Evolutionary conservation across 2,797 vertebrate species (phyloP), one percentile per base, ranked within the genome.

Genomic region (Danio tinwini): DNA sequence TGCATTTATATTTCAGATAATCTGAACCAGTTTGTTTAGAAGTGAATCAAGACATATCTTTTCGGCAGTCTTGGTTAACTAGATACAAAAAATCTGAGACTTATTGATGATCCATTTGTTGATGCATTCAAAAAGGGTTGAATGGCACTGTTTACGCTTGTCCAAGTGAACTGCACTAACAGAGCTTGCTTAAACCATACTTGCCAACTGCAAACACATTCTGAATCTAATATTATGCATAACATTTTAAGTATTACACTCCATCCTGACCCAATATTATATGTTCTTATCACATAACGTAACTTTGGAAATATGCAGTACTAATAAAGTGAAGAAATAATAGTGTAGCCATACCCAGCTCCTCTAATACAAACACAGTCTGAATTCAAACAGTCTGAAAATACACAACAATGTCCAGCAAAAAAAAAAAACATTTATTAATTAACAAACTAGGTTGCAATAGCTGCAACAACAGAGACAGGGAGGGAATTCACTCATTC

Each of bases 381-480:
- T 39, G 63, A 56, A 52, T 79, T 59, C 52, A 40, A 61, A 55
- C 58, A 21, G 8, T 53, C 14, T 62, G 71, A 21, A 63, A 50
- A 65, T 64, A 76, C 19, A 47, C 62, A 80, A 49, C 17, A 19
- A 68, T 69, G 37, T 64, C 42, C 75, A 61, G n/a, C 37, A 21
- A 52, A 69, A 44, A 39, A 16, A 40, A 61, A 37, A n/a, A n/a
- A n/a, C n/a, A n/a, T n/a, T n/a, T n/a, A n/a, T n/a, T 29, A 1
- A 29, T 59, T 14, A 72, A 80, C 39, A 37, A 45, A 47, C 53
- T 42, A 14, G 16, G 56, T 76, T 76, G 62, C 77, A 77, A 75
- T 53, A 79, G 29, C 61, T n/a, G n/a, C n/a, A 29, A 29, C 29
- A 29, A 29, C 29, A 29, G 29, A 29, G 29, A 29, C 29, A 1